Base-by-base conservation (phyloP, 2,797 vertebrate species). In the Melanotaenia trifasciata region DNA sequence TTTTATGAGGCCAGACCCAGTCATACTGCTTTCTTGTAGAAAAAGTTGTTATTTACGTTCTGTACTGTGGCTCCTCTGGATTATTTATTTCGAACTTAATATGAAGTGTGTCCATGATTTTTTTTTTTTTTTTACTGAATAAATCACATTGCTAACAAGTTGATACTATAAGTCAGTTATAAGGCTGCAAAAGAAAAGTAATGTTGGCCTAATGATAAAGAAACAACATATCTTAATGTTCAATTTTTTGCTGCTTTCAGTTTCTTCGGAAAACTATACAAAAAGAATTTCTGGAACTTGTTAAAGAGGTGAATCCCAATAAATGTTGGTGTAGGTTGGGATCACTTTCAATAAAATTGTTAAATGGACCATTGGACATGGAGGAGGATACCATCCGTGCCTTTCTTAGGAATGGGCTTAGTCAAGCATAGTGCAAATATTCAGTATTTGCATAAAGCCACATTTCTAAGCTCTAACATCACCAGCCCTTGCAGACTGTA, bases 21-120 rank as follows among this genome's bases (percentile, higher is more conserved):
- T 59, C 11, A 9, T 51, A 24, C 10, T 1, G 11, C 51, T 80
- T 64, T 32, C 64, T 13, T 68, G 20, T 63, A 43, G n/a, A 70
- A 57, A n/a, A n/a, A n/a, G n/a, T 11, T 33, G 32, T 38, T 58
- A 32, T 79, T 69, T 57, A 64, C 58, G 22, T 22, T 61, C 5
- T 14, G 1, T 18, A 8, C 0, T 5, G 30, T 35, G 3, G n/a
- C 20, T 4, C n/a, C 7, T 47, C 45, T 47, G 45, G 43, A 20
- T 20, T 8, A 20, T 45, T 45, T 8, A 20, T 45, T 45, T 45
- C 16, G 20, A 45, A 45, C 16, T 8, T 47, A 9, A 68, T 58
- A 57, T 40, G n/a, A 32, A 43, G 50, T 22, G 56, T 40, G 6
- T 47, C 20, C 18, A 36, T 47, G 18, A 47, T 70, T 50, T 56